Conservation (phyloP, 2,888 invertebrate genomes). For the Boloria euphrosyne region DNA sequence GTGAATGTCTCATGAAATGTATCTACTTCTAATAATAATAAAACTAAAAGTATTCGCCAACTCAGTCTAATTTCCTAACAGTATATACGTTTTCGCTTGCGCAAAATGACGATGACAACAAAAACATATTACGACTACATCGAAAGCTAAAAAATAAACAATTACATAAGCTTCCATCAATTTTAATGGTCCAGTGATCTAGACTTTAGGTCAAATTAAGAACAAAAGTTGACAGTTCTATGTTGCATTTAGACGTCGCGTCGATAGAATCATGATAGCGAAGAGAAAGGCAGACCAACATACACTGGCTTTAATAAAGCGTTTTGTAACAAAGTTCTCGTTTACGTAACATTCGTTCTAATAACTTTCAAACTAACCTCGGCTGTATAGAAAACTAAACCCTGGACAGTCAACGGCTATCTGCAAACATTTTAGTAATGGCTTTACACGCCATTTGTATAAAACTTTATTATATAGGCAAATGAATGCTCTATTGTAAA, state of each 20-base stretch:
- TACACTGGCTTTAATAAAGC: constrained; percentile 43
- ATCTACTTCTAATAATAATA: too few relatives aligned
- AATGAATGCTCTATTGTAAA: not conserved
- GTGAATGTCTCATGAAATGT: too few relatives aligned
- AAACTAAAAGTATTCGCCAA: too few relatives aligned
- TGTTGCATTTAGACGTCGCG: constrained; percentile 27
- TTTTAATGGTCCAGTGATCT: not conserved
- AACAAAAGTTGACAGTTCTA: constrained; percentile 31
- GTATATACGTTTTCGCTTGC: too few relatives aligned
- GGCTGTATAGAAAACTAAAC: constrained; percentile 23
- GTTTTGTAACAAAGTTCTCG: constrained; percentile 55
- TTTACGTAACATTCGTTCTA: constrained; percentile 53
- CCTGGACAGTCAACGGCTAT: constrained; percentile 15
- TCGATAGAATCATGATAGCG: constrained; percentile 36
- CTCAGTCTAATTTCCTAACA: too few relatives aligned
- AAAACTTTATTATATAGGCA: not conserved
- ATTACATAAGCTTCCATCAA: constrained; percentile 3
- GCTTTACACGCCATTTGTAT: not conserved
- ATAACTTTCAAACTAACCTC: constrained; percentile 44
- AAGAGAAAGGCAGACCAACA: constrained; percentile 57
- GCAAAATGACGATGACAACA: too few relatives aligned
- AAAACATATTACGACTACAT: too few relatives aligned
- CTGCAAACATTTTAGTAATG: constrained; percentile 3
- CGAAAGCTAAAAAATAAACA: too few relatives aligned
- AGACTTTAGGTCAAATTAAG: constrained; percentile 19